Percentiles rank a stretch among this genome's conserved stretches.
Evolutionary conservation across 2,888 invertebrate genomes (phyloP).

Genomic region (Mechanitis messenoides): DNA sequence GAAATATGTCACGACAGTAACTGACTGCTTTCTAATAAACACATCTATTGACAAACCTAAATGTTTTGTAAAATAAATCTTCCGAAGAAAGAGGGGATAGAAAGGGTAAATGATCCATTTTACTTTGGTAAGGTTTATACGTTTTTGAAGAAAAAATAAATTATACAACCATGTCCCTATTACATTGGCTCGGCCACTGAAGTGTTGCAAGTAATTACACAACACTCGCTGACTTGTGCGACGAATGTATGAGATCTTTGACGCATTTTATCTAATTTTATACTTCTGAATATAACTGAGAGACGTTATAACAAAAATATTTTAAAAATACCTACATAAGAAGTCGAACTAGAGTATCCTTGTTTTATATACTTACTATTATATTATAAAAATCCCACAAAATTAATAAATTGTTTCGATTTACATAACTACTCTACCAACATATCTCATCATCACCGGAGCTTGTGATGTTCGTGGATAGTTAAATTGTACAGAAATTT

Average conservation of each 20-base stretch:
- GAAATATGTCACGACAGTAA: too few relatives aligned
- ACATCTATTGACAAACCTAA: too few relatives aligned
- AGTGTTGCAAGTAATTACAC: constrained; percentile 45
- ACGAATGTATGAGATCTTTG: constrained; percentile 13
- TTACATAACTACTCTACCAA: constrained; percentile 22
- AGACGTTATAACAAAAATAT: too few relatives aligned
- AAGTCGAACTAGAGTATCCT: too few relatives aligned
- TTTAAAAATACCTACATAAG: too few relatives aligned
- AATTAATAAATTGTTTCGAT: constrained; percentile 14
- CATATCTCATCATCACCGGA: constrained; percentile 26
- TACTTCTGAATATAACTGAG: too few relatives aligned
- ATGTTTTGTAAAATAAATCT: too few relatives aligned
- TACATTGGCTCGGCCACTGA: constrained; percentile 35
- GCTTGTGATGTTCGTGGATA: constrained; percentile 19
- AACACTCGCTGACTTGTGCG: constrained; percentile 41
- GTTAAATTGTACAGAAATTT: constrained; percentile 29
- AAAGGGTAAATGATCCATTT: too few relatives aligned
- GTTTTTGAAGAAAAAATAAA: constrained; percentile 23
- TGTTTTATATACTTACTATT: not conserved
- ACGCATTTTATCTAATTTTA: constrained; percentile 13
- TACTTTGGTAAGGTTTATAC: not conserved
- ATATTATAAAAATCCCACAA: not conserved
- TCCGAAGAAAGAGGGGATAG: too few relatives aligned
- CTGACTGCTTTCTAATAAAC: too few relatives aligned
- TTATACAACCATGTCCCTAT: constrained; percentile 44